A percentile compares a stretch with the other conserved stretches of the same genome.
Evolutionary conservation across 2,797 vertebrate genomes (phyloP).

Genomic region (Limnodromus scolopaceus): DNA sequence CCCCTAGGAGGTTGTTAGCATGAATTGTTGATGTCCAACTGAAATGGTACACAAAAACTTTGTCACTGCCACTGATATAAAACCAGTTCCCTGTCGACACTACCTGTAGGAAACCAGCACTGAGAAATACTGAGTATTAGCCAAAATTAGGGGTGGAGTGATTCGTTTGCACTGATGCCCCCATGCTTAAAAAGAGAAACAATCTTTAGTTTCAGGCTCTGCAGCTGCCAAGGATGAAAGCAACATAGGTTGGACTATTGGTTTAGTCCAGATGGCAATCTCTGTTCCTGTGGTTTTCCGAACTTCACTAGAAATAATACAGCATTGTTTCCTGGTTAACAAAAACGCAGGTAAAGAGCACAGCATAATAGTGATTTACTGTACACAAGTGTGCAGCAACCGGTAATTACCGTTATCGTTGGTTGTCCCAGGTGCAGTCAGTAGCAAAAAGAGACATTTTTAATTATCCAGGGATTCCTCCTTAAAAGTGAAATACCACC

Average conservation of each 20-base stretch:
- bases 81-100: not conserved
- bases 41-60: not conserved
- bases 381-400: not conserved
- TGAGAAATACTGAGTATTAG: not conserved
- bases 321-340: not conserved
- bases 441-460: not conserved
- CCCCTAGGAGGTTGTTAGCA: not conserved
- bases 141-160: not conserved
- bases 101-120: not conserved
- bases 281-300: not conserved
- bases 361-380: not conserved
- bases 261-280: not conserved
- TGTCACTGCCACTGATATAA: not conserved
- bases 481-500: not conserved
- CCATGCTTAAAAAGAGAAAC: slow-evolving; percentile 22
- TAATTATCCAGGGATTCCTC: not conserved
- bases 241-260: not conserved
- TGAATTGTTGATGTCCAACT: not conserved
- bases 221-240: not conserved
- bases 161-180: not conserved
- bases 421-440: not conserved
- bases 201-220: slow-evolving; percentile 18
- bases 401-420: not conserved
- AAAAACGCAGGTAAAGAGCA: not conserved
- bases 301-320: not conserved